Evolutionary conservation across 2,888 invertebrate species (phyloP).

Genomic region (Amblyteles armatorius): DNA sequence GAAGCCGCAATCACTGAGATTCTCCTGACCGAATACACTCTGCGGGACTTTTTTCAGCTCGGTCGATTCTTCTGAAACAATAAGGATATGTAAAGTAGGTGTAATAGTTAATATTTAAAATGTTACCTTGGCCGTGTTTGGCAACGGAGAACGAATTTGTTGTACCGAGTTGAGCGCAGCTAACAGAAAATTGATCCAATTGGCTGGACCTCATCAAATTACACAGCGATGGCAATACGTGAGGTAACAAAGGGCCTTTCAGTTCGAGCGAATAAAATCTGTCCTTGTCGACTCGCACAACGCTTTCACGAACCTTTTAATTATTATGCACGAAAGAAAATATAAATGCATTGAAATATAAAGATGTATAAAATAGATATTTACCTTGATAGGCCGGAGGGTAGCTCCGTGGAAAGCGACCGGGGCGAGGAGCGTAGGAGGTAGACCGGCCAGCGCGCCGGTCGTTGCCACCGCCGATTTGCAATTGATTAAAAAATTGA

Average conservation of each 20-base stretch:
- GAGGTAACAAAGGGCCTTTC: constrained; percentile 94
- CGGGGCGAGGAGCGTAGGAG: constrained; percentile 97
- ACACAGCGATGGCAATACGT: constrained; percentile 91
- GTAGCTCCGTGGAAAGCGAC: constrained; percentile 96
- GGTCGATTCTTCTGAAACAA: constrained; percentile 85
- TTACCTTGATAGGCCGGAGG: constrained; percentile 91
- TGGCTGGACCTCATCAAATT: constrained; percentile 88
- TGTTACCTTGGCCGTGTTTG: constrained; percentile 75
- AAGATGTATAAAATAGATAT: background rate
- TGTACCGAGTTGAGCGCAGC: constrained; percentile 89
- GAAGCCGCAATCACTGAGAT: constrained; percentile 95
- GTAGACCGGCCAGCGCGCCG: constrained; percentile 95
- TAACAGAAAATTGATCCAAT: constrained; percentile 90
- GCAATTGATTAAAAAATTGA: constrained; percentile 96
- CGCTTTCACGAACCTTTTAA: constrained; percentile 89
- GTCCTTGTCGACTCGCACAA: constrained; percentile 89
- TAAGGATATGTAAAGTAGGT: background rate
- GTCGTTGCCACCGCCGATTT: constrained; percentile 91
- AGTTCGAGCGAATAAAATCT: constrained; percentile 94
- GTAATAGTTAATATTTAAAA: background rate
- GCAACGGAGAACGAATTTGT: constrained; percentile 89
- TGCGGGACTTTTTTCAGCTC: constrained; percentile 86
- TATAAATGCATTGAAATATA: background rate
- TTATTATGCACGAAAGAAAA: constrained; percentile 18
- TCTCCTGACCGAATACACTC: constrained; percentile 92